Evolutionary conservation across 2,113 vertebrate species (phyloP), one percentile per base, ranked within the genome.

Genomic region (Dicentrarchus labrax): DNA sequence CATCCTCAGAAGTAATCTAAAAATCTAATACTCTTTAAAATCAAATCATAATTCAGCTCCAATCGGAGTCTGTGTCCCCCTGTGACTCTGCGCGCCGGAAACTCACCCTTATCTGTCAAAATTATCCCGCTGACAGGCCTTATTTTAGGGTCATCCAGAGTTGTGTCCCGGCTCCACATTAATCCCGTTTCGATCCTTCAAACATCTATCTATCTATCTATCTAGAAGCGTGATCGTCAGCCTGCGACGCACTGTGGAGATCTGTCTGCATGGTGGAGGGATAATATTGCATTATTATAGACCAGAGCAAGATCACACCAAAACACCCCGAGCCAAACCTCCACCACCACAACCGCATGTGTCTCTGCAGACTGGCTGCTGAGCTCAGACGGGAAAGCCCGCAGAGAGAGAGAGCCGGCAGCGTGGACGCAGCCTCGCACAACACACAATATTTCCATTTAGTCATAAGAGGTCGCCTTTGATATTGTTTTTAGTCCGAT

Each of bases 381-480:
- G 87, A 91, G 90, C 90, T 93, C 90, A 93, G 90, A 86, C 4
- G 88, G 91, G 91, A 88, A 93, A 91, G 59, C 86, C 91, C 91
- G 11, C 69, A 41, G 69, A 30, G 30, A 30, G 51, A 2, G 62
- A 30, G 30, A 30, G 30, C 30, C 21, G 66, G 66, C 10, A 16
- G 59, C 39, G n/a, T 38, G 30, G 16, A 21, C 30, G 4, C 47
- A 57, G 53, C 2, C 2, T 30, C 30, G 30, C 30, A 3, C 2
- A 30, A 30, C 30, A 30, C 30, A 30, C 2, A 47, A 65, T 45
- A 69, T 86, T 76, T 83, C 73, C 82, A 80, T 78, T 41, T 41
- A 47, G 78, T 81, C 83, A 86, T 56, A 74, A 15, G 30, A 75
- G 75, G 76, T 68, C 1, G n/a, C 12, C 51, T 59, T 72, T 39